Evolutionary conservation across 2,888 invertebrate genomes (phyloP).

Genomic region (Liposcelis brunnea): DNA sequence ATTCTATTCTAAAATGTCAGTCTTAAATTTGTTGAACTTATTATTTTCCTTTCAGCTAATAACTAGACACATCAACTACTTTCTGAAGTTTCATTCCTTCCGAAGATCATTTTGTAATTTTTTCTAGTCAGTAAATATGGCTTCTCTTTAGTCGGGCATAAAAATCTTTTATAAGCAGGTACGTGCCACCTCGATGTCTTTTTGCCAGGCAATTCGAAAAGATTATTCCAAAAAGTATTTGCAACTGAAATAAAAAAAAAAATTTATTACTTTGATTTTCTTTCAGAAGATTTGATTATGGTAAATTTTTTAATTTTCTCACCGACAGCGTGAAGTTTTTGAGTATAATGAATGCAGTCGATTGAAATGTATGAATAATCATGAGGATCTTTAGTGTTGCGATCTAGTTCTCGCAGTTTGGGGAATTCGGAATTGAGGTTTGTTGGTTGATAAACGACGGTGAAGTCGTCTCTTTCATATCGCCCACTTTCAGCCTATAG

Average conservation of each 20-base stretch:
- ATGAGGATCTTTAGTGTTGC: conserved; percentile 15
- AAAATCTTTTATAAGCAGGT: conserved; percentile 24
- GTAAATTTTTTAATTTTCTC: conserved; percentile 17
- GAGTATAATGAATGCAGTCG: conserved; percentile 47
- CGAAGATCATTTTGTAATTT: conserved; percentile 13
- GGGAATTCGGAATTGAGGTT: conserved; percentile 29
- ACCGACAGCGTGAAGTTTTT: conserved; percentile 38
- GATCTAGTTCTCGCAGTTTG: conserved; percentile 15
- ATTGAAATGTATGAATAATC: conserved; percentile 35
- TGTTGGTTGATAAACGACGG: conserved; percentile 36
- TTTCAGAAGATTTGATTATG: background rate
- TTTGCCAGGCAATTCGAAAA: conserved; percentile 33
- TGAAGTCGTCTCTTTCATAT: conserved; percentile 33
- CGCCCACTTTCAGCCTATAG: conserved; percentile 12
- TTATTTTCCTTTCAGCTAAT: too few relatives aligned
- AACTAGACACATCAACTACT: too few relatives aligned
- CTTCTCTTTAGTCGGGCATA: conserved; percentile 29
- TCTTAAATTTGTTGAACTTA: too few relatives aligned
- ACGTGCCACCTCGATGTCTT: conserved; percentile 27
- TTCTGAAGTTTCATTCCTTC: background rate
- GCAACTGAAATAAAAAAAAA: conserved; percentile 26
- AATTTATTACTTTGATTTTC: background rate
- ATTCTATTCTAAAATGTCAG: too few relatives aligned
- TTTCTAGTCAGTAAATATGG: conserved; percentile 27
- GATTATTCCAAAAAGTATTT: conserved; percentile 42